Evolutionary conservation across 2,888 invertebrate species (phyloP), one percentile per base, ranked within the genome.

Genomic region (Polyommatus iphigenia): DNA sequence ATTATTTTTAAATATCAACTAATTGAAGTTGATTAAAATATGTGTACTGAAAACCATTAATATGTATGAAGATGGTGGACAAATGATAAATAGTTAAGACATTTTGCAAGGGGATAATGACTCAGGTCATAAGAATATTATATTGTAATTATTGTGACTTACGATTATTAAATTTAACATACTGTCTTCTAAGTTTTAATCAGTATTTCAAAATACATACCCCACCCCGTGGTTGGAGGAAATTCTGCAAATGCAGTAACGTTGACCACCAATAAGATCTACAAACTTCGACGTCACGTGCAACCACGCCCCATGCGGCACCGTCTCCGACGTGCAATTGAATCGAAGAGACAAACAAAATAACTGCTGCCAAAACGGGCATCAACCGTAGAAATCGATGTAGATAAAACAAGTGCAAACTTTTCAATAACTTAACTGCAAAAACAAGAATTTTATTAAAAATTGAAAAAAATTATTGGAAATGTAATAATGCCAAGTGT

Each of bases 211-310:
- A 41, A 41, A 41, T 41, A 86, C 46, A 84, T 79, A 90, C 91
- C 81, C 84, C 84, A 7, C 81, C 54, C 0, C 3, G 4, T 0
- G 86, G 85, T 57, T 85, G 89, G 0, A 87, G 81, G 77, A 80
- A 89, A 77, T 91, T 91, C 78, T 91, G 91, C 32, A 91, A 81
- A 79, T 91, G 86, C n/a, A 91, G 81, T 10, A 91, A 77, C 0
- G 91, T 87, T 0, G 87, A 80, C 91, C 91, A 91, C 91, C 91
- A 91, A 78, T 84, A 86, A 0, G 84, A 81, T 62, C 90, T 82
- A 76, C 91, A 91, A 18, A 80, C 80, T 20, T 87, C 83, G 0
- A 85, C 84, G 0, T 82, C 79, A 0, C 3, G 1, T 4, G 81
- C 79, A 2, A 83, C 4, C 79, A 41, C 3, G 54, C 76, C 85